Base-by-base conservation (phyloP, 2,888 invertebrate genomes). In the Andrena dorsata region DNA sequence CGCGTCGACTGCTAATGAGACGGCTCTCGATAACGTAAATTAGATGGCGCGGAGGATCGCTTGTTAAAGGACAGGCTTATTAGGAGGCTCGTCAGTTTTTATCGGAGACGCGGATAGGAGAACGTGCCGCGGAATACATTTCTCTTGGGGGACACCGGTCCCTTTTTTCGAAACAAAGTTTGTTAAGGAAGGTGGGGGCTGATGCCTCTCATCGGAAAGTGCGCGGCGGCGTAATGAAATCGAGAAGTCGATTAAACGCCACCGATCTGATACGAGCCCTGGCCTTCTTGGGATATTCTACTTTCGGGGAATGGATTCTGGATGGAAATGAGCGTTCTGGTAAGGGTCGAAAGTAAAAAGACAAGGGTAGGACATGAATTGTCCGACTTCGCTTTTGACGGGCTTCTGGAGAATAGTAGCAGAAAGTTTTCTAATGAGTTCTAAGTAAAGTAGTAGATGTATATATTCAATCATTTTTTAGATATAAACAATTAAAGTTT, bases 11-110 rank as follows among this genome's bases (percentile, higher is more conserved):
- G 83, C 69, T 79, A 82, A 83, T 79, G 78, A 82, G 82, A 83
- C 72, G 70, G 41, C 41, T 64, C 23, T 68, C 61, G 82, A 82
- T 82, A 83, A 75, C 68, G 79, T 69, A 79, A 74, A 83, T 82
- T 82, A 79, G 76, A 76, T 63, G 82, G 75, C 72, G 64, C 64
- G 20, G 60, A 61, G 49, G 68, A 77, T 71, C 77, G 77, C 73
- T 69, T 79, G 76, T 77, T 84, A 77, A 82, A 72, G 80, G 73
- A 60, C 77, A 64, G 61, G 66, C 78, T 86, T 84, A 80, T 82
- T 80, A 80, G 78, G 84, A 75, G 76, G 73, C 74, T 76, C 66
- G 80, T 76, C 76, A 80, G 53, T 64, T 80, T 68, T 72, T 47
- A 60, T 61, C 30, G 35, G n/a, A 41, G 68, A 49, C 60, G 71